phyloP scores from a whole-genome alignment of 2,888 invertebrate genomes.

The Phyto melanocephala region DNA sequence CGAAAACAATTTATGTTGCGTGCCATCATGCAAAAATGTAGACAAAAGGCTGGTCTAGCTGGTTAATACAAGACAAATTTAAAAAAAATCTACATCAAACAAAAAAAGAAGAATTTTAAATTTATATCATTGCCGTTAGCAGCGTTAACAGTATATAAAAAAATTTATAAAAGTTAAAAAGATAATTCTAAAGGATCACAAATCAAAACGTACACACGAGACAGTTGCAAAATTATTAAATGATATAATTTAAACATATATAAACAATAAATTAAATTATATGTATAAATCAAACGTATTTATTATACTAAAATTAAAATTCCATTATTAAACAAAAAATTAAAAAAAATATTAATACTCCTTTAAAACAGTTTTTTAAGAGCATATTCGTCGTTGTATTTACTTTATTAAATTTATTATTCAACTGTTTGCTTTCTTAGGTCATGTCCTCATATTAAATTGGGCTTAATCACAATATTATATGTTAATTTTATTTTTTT shows the following conservation, averaged over 20 bases:
- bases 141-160: conserved; percentile 12
- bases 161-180: conserved; percentile 23
- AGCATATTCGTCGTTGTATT: no score
- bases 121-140: conserved; percentile 40
- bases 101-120: conserved; percentile 10
- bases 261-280: conserved; percentile 39
- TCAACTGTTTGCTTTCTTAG: no score
- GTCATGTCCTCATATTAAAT: no score
- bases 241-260: conserved; percentile 32
- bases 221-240: conserved; percentile 31
- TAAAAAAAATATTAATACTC: background rate
- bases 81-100: background rate
- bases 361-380: no score
- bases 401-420: no score
- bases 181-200: conserved; percentile 31
- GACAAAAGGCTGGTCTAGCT: conserved; percentile 93
- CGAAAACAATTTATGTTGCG: conserved; percentile 97
- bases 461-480: no score
- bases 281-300: conserved; percentile 26
- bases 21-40: conserved; percentile 97
- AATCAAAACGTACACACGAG: background rate
- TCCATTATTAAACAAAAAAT: background rate
- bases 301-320: conserved; percentile 2
- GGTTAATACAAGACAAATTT: conserved; percentile 79
- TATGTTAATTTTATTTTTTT: no score